Base-by-base conservation (phyloP, 64 coral and sea anemone species). In the Catalaphyllia jardinei region DNA sequence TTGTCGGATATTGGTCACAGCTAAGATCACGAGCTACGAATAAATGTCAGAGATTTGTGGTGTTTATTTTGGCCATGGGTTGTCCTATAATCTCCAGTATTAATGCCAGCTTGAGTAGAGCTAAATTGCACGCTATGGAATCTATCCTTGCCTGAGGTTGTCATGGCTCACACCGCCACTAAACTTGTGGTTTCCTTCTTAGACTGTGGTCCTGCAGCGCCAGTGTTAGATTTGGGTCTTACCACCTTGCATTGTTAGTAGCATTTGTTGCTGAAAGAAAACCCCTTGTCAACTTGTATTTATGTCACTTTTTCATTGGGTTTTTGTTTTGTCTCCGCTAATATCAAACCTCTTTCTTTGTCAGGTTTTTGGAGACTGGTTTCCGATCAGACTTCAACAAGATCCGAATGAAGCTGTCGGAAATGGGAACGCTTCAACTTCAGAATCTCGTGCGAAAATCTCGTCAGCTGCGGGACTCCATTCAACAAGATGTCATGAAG, bases 361-460 rank as follows among this genome's bases (percentile, higher is more conserved):
- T 63, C 76, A 99, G 97, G 74, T 99, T 99, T 93, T 90, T 99
- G 78, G 94, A 99, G 71, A 99, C 97, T 25, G 97, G 97, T 20
- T 79, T 88, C 38, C 94, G 94, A 25, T 99, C 97, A 57, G 97
- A 99, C 52, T 99, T 99, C 86, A 99, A 99, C 91, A 99, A 94
- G 77, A 95, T 99, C 88, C 84, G 97, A 90, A 90, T 93, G 55
- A 99, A 99, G 63, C 60, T 99, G 25, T 92, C 97, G 7, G 97
- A 99, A 80, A 99, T 99, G 91, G 91, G 82, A 3, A 75, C 76
- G 28, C 71, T 99, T 87, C 97, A 99, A 75, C 86, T 99, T 16
- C 91, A 95, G 33, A 95, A 93, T 79, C 86, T 99, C 11, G 67
- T 91, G 18, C 77, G 97, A 28, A 99, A 95, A 60, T 99, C 97